phyloP scores from a whole-genome alignment of 2,113 vertebrate species.

The Urocynchramus pylzowi region DNA sequence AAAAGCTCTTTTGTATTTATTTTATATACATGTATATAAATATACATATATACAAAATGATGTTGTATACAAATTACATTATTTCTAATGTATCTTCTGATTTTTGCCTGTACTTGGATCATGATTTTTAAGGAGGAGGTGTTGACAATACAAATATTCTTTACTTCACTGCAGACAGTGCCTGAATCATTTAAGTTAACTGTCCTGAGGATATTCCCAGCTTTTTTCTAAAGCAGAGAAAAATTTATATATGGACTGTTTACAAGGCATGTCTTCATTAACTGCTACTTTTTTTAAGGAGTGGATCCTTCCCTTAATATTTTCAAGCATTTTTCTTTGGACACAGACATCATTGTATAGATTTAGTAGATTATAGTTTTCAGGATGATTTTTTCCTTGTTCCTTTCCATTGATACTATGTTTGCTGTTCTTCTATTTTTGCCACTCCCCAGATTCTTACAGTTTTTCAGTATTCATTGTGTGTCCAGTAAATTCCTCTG shows the following conservation, averaged over 20 bases:
- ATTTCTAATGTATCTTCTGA: neutral
- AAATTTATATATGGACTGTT: neutral
- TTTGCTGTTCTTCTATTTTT: neutral
- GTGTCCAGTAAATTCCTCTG: neutral
- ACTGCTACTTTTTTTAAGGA: neutral
- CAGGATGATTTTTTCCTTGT: neutral
- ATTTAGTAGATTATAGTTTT: neutral
- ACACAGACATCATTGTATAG: neutral
- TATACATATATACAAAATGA: conserved; percentile 2
- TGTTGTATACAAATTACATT: neutral
- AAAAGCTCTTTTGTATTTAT: neutral
- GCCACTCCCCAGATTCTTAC: neutral
- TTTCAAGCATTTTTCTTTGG: neutral
- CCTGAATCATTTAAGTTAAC: neutral
- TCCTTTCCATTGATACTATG: neutral
- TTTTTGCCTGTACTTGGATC: neutral
- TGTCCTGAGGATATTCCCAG: neutral
- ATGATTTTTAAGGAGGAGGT: neutral
- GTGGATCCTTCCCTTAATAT: neutral
- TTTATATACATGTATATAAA: conserved; percentile 12
- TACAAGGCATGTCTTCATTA: neutral
- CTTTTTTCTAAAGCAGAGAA: neutral
- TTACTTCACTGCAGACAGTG: neutral
- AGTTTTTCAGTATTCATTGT: neutral
- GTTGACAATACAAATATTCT: neutral